Conservation (phyloP, 1,140 invertebrate genomes). For the Neoseiulus cucumeris region DNA sequence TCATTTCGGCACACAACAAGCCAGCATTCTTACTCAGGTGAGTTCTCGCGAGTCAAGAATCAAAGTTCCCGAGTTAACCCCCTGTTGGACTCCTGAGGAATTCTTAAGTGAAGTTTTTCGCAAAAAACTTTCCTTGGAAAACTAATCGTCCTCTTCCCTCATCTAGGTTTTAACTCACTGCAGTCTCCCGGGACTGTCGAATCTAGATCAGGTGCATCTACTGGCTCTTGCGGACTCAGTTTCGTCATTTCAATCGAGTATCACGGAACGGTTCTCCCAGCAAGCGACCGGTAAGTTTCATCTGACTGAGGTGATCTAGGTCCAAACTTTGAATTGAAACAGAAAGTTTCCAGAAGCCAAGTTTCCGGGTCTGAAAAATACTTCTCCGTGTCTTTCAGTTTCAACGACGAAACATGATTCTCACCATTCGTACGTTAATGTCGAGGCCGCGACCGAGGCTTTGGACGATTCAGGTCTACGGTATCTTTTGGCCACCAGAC, state of each 20-base stretch:
- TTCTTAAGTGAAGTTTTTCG: too few species aligned
- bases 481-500: conserved; percentile 89
- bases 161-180: conserved; percentile 75
- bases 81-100: too few species aligned
- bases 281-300: conserved; percentile 7
- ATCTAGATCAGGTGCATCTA: conserved; percentile 96
- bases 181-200: conserved; percentile 84
- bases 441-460: conserved; percentile 39
- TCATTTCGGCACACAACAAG: conserved; percentile 9
- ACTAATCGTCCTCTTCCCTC: too few species aligned
- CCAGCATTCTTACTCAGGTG: conserved; percentile 8
- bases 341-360: too few species aligned
- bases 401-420: not conserved
- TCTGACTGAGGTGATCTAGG: too few species aligned
- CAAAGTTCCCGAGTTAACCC: too few species aligned
- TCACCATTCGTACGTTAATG: not conserved
- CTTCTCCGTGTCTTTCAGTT: not conserved
- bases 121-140: too few species aligned
- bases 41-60: not conserved
- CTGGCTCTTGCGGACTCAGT: conserved; percentile 92
- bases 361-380: too few species aligned
- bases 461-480: conserved; percentile 91
- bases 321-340: too few species aligned
- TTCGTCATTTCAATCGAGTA: conserved; percentile 39
- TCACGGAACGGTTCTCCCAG: conserved; percentile 19